Base-by-base conservation (phyloP, 2,113 vertebrate genomes). In the Salvelinus namaycush region DNA sequence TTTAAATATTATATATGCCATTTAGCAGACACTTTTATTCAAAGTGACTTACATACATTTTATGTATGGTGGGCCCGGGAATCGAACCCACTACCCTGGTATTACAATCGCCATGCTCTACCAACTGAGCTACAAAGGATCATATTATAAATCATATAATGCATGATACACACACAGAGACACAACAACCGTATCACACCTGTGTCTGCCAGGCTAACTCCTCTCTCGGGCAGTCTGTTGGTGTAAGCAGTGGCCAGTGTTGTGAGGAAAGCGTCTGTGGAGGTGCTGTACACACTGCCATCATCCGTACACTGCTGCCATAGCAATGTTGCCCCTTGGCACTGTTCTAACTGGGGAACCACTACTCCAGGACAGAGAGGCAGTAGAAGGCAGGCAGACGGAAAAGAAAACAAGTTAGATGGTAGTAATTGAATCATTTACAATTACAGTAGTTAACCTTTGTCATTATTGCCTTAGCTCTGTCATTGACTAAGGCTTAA, bases 251-350 rank as follows among this genome's bases (percentile, higher is more conserved):
- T 18, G 2, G 84, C 92, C 75, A 98, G 88, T 0, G 91, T 89
- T 24, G 88, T 87, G 83, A 96, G 85, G 80, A 98, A 93, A 18
- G 70, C 80, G 74, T 98, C 95, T 62, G 95, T 93, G 0, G 94
- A 90, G 72, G 93, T 93, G 68, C 89, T 93, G 89, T 94, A 97
- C 44, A 96, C 1, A 0, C 91, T 93, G 77, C 90, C 89, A 48
- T 73, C 57, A 44, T 93, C 91, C 57, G 92, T 91, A 22, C 95
- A 96, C 74, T 87, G 87, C 68, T 95, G 94, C 97, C 97, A 99
- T 54, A 99, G 94, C 48, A 91, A 83, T 83, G 95, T 86, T n/a
- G 96, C 95, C 0, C 96, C 95, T 0, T 93, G 91, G 69, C 95
- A 96, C 74, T 84, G 83, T 74, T 84, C 81, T 73, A 95, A 83